Conservation (phyloP, 23 tunicate genomes). For the Phallusia fumigata region DNA sequence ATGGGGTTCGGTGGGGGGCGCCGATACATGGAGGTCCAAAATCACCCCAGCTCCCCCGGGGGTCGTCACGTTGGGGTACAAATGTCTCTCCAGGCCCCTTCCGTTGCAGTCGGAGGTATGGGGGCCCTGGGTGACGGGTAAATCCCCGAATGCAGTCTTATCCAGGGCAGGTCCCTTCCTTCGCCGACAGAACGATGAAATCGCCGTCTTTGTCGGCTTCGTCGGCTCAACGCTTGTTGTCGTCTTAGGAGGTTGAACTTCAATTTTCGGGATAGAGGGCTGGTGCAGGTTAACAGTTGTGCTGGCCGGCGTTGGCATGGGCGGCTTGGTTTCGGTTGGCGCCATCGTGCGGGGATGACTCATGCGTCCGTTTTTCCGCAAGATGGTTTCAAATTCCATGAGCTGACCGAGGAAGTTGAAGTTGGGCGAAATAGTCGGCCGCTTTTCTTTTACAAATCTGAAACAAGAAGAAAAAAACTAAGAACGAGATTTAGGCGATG, state of each 20-base stretch:
- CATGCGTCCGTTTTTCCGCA: constrained; percentile 45
- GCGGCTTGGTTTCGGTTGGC: constrained; percentile 11
- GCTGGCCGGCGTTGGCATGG: background rate
- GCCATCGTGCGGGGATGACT: constrained; percentile 44
- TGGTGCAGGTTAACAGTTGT: background rate
- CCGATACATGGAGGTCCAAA: constrained; percentile 66
- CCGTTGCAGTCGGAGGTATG: background rate
- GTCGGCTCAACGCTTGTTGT: background rate
- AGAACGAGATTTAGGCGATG: background rate
- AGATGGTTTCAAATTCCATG: constrained; percentile 70
- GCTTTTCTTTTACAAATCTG: constrained; percentile 91
- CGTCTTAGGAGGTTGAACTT: constrained; percentile 14
- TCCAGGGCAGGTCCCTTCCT: constrained; percentile 60
- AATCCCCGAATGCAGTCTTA: constrained; percentile 12
- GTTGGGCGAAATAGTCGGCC: constrained; percentile 96
- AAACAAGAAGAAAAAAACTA: background rate
- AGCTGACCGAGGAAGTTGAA: constrained; percentile 95
- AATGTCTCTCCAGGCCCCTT: background rate
- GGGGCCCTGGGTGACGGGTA: constrained; percentile 16
- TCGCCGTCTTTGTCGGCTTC: constrained; percentile 15
- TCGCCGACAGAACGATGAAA: constrained; percentile 76
- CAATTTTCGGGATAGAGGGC: background rate
- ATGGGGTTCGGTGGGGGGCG: constrained; percentile 36
- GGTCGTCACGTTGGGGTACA: background rate
- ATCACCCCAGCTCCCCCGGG: constrained; percentile 57